Conservation (phyloP, 2,888 invertebrate species). For the Mesoligia furuncula region DNA sequence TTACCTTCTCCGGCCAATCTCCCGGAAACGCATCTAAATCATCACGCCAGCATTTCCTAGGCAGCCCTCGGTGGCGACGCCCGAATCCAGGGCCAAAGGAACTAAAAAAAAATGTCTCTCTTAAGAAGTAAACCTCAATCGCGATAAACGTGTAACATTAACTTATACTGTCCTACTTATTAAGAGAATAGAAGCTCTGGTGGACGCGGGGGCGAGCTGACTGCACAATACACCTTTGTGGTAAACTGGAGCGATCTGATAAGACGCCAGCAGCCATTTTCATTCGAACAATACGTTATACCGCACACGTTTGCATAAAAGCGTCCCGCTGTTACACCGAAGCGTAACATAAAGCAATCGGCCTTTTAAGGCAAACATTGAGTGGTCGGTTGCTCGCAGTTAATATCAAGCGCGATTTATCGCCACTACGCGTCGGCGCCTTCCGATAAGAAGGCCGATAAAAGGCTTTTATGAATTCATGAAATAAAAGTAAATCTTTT, state of each 20-base stretch:
- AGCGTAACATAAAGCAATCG: conserved; percentile 54
- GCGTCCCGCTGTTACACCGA: conserved; percentile 60
- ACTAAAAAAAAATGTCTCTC: not conserved
- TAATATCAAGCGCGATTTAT: conserved; percentile 51
- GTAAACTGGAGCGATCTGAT: conserved; percentile 71
- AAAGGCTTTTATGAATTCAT: conserved; percentile 38
- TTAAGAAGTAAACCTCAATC: conserved; percentile 23
- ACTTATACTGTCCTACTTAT: conserved; percentile 50
- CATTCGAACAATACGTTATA: conserved; percentile 65
- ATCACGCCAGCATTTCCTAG: not conserved
- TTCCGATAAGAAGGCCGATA: conserved; percentile 50
- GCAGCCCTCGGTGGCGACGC: not conserved
- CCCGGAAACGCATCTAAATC: not conserved
- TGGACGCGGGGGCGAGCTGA: conserved; percentile 46
- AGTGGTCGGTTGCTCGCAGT: conserved; percentile 43
- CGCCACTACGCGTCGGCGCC: conserved; percentile 29
- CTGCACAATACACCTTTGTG: conserved; percentile 60
- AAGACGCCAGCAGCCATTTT: conserved; percentile 63
- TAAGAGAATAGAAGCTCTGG: conserved; percentile 51
- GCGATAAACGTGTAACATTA: conserved; percentile 34
- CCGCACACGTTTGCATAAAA: conserved; percentile 63
- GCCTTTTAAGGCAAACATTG: conserved; percentile 53
- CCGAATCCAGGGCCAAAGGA: not conserved
- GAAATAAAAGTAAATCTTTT: conserved; percentile 43
- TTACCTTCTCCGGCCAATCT: not conserved